These are phyloP conservation scores for Willowsia nigromaculata DNA, from an alignment of 2,888 invertebrate genomes.

Conservation along the genomic window DNA sequence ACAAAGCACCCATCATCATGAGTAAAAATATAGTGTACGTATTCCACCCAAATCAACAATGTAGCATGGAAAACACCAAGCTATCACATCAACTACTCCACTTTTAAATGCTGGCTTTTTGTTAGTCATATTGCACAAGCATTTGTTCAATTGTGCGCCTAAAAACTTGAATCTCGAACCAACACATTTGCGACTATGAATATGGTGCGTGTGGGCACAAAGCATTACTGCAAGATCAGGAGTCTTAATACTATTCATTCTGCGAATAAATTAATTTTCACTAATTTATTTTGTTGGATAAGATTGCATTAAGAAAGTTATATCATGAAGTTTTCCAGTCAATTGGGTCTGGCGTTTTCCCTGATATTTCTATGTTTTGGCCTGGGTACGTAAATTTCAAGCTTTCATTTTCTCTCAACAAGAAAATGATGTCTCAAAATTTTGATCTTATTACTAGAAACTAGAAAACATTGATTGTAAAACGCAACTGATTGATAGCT, in stretches of 20 bases:
- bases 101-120: background rate
- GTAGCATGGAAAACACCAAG: too few species aligned
- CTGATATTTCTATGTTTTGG: background rate
- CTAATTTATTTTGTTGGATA: background rate
- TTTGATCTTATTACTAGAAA: too few species aligned
- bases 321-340: background rate
- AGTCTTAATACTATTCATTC: background rate
- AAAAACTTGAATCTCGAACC: background rate
- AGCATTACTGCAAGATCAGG: background rate
- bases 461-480: too few species aligned
- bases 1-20: too few species aligned
- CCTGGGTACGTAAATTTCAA: background rate
- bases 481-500: background rate
- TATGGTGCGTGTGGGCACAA: background rate
- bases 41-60: too few species aligned
- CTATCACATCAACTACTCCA: background rate
- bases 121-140: background rate
- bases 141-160: too few species aligned
- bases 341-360: background rate
- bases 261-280: background rate
- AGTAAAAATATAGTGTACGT: too few species aligned
- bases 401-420: background rate
- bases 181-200: background rate
- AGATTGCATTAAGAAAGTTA: background rate
- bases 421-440: too few species aligned